Conservation (phyloP, 2,113 vertebrate genomes). For the Apteryx owenii region DNA sequence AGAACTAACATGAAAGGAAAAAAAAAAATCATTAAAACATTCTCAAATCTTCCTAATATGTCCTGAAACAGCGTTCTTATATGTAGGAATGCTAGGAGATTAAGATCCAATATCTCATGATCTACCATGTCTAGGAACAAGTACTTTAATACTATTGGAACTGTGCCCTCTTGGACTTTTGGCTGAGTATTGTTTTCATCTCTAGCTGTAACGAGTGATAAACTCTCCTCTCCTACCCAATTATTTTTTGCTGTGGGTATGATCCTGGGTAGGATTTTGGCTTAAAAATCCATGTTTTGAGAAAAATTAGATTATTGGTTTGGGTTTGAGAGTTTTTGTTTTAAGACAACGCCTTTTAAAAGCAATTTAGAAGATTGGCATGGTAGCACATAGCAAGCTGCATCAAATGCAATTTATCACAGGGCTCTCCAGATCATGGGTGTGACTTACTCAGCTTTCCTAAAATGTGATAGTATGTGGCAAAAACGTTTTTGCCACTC, state of each 20-base stretch:
- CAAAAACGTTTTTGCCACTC: neutral
- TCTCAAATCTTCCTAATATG: conserved; percentile 11
- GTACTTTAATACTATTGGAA: conserved; percentile 56
- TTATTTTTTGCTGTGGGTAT: conserved; percentile 9
- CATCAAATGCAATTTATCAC: neutral
- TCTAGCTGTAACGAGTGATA: conserved; percentile 2
- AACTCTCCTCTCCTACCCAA: neutral
- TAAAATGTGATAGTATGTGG: neutral
- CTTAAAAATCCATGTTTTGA: neutral
- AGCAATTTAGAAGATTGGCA: neutral
- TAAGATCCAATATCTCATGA: conserved; percentile 54
- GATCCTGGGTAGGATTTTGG: neutral
- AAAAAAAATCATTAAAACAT: conserved; percentile 28
- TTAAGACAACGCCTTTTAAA: neutral
- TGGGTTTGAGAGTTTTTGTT: neutral
- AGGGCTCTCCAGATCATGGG: neutral
- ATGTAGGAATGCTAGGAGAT: conserved; percentile 38
- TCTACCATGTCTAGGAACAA: conserved; percentile 44
- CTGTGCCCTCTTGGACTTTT: conserved; percentile 30
- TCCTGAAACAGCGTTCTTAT: neutral
- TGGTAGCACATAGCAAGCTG: neutral
- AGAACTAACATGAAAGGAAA: neutral
- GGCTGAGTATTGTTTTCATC: conserved; percentile 38
- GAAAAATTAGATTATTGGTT: neutral
- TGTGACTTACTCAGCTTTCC: neutral